Evolutionary conservation across 2,797 vertebrate species (phyloP), one percentile per base, ranked within the genome.

Genomic region (Tragopan temminckii): DNA sequence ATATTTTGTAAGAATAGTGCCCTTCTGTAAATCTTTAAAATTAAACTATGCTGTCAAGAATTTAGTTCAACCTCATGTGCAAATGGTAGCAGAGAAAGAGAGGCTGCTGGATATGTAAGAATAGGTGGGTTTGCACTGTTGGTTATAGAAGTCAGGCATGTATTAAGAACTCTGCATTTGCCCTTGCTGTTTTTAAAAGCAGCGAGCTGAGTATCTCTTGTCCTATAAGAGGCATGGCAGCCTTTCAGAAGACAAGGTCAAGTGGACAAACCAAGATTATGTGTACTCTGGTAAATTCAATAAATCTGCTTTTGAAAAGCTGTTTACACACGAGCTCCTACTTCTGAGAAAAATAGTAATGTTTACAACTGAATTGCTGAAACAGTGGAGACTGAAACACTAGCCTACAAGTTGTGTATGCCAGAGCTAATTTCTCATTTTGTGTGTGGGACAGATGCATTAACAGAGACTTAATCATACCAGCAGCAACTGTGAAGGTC

Each of bases 11-110:
- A 52, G 63, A 93, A 71, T 76, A 84, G 36, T 74, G 53, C 52
- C 16, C 40, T 71, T 95, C 68, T 88, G 77, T 96, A 95, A 94
- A 93, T 95, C 89, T 92, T 91, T 23, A 63, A 85, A 87, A 93
- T 95, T 75, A 91, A 93, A 67, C 85, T 79, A 1, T 74, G 36
- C 82, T 86, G 76, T 95, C 89, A 89, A 57, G 79, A 85, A 67
- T 89, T 84, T 63, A 38, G 14, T 91, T 80, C 84, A 85, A 81
- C 52, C 57, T 89, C 18, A 76, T 0, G 2, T 80, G 69, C 25
- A 66, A 90, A 75, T 83, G 36, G 76, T n/a, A 38, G 67, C 27
- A 50, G 55, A 91, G 84, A 79, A 72, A 89, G 48, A 88, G 43
- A 59, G 79, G 74, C 80, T 83, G 69, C 24, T 79, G 15, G 62